Evolutionary conservation across 2,888 invertebrate species (phyloP).

Genomic region (Phorcus lineatus): DNA sequence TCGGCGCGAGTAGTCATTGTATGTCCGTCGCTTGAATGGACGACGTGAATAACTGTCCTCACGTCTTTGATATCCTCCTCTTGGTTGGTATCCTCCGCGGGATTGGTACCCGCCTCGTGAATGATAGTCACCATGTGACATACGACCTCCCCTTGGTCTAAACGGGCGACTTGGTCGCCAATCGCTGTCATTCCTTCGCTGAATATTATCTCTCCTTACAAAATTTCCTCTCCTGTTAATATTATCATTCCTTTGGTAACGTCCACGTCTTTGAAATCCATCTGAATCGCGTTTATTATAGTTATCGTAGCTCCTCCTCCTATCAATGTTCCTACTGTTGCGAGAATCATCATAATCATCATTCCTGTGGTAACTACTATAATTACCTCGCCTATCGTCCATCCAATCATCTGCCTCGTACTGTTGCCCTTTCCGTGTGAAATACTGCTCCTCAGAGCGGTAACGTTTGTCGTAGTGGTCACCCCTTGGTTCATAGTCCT

Average conservation of each 20-base stretch:
- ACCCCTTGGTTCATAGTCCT: neutral
- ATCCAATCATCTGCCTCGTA: neutral
- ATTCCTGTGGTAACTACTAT: neutral
- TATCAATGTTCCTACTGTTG: neutral
- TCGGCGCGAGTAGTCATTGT: neutral
- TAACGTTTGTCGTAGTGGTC: conserved; percentile 1
- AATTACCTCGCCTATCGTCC: conserved; percentile 9
- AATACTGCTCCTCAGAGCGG: neutral
- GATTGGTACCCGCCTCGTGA: neutral
- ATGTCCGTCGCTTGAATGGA: neutral
- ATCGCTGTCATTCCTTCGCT: neutral
- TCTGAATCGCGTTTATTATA: neutral
- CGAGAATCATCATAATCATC: neutral
- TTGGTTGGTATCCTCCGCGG: neutral
- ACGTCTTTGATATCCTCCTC: neutral
- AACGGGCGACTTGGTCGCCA: neutral
- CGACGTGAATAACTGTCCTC: neutral
- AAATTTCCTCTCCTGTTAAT: neutral
- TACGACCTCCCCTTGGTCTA: neutral
- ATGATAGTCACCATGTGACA: neutral
- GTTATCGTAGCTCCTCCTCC: neutral
- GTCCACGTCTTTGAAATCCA: neutral
- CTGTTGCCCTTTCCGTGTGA: neutral
- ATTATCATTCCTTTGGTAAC: neutral
- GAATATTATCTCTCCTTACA: neutral